phyloP scores from a whole-genome alignment of 64 coral and sea anemone species.

The Porites australiensis region DNA sequence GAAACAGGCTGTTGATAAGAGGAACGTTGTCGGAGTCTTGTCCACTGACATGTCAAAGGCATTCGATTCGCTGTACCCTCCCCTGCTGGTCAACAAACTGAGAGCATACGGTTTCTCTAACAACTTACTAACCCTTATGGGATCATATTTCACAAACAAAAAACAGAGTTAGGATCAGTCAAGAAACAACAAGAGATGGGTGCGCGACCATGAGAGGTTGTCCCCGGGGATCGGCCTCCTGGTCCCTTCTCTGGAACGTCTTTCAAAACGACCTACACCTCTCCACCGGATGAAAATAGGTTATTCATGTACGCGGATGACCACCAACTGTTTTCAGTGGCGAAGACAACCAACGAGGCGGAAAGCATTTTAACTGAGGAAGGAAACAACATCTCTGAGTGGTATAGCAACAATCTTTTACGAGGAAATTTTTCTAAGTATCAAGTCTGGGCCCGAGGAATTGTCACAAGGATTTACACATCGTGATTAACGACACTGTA shows the following conservation, averaged over 20 bases:
- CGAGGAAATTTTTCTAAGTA: neutral
- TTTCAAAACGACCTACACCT: neutral
- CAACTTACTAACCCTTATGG: neutral
- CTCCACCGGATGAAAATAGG: constrained; percentile 1
- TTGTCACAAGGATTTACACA: too few species aligned
- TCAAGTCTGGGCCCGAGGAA: neutral
- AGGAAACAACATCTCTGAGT: neutral
- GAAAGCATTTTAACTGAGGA: neutral
- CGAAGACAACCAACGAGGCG: too few species aligned
- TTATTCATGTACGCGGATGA: neutral
- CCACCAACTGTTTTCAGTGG: neutral
- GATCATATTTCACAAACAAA: constrained; percentile 15
- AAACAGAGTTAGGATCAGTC: constrained; percentile 14
- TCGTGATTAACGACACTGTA: too few species aligned
- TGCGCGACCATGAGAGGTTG: neutral
- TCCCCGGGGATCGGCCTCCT: constrained; percentile 6
- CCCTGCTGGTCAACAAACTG: neutral
- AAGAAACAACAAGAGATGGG: neutral
- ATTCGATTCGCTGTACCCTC: too few species aligned
- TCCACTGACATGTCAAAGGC: neutral
- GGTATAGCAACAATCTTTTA: neutral
- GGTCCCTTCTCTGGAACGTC: neutral
- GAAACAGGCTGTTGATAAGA: constrained; percentile 2
- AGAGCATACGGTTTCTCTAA: neutral
- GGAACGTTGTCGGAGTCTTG: constrained; percentile 9